phyloP scores from a whole-genome alignment of 1,140 invertebrate genomes.

The Meteorus sp. region DNA sequence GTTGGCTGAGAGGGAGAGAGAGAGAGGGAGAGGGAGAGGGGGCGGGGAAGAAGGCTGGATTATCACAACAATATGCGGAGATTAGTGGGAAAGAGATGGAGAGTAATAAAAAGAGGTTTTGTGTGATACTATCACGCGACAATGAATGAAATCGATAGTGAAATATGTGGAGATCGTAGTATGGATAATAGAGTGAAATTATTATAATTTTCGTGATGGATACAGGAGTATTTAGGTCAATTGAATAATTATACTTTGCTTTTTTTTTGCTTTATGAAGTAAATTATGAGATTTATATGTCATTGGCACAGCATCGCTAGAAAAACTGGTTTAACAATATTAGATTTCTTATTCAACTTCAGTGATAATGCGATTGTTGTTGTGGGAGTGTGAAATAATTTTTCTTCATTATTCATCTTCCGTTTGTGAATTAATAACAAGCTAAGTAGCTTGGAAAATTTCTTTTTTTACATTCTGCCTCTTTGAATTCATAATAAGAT shows the following conservation, averaged over 20 bases:
- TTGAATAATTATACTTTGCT: slow-evolving; percentile 6
- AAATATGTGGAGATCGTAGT: slow-evolving; percentile 18
- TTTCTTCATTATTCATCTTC: no score
- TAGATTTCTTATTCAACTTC: no score
- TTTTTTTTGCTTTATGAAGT: neutral
- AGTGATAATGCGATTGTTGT: no score
- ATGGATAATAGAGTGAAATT: neutral
- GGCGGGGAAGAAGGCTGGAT: slow-evolving; percentile 42
- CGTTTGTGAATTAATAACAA: slow-evolving; percentile 1
- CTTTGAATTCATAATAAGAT: slow-evolving; percentile 24
- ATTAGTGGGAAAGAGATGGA: no score
- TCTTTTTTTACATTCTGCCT: neutral
- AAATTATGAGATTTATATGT: slow-evolving; percentile 3
- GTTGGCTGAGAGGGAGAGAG: no score
- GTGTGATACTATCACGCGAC: slow-evolving; percentile 12
- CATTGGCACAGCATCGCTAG: slow-evolving; percentile 6
- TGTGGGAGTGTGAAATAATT: no score
- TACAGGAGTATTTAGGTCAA: neutral
- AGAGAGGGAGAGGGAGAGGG: slow-evolving; percentile 36
- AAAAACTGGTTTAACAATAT: neutral
- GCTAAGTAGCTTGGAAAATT: neutral
- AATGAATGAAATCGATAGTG: slow-evolving; percentile 47
- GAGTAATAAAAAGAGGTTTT: slow-evolving; percentile 14
- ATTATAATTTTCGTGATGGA: neutral
- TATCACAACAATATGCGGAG: no score